Base-by-base conservation (phyloP, 35 echinoderm and acorn worm species). In the Ophiothrix spiculata region DNA sequence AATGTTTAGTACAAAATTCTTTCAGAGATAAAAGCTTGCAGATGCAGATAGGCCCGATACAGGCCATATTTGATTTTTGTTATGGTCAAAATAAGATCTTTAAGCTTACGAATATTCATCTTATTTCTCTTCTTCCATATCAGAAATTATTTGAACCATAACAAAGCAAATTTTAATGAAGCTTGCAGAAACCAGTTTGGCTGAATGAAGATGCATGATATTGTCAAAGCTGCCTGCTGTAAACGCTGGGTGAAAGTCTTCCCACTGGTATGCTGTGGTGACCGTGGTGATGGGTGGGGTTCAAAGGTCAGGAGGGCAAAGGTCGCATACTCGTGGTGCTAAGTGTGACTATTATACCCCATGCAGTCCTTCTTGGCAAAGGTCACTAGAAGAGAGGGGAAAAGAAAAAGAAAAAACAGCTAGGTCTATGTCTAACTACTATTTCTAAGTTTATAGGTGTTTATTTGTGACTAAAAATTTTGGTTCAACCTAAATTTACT, bases 251-350 rank as follows among this genome's bases (percentile, higher is more conserved):
- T 69, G 60, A 69, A 28, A 28, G 60, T 69, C 60, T 15, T 15
- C 60, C 60, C 60, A 69, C 60, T 69, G 60, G 8, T 4, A 28
- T 69, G 60, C 60, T 69, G 60, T 69, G 60, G 60, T n/a, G n/a
- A n/a, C n/a, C n/a, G n/a, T n/a, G n/a, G n/a, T 69, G 60, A 69
- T 69, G 60, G 60, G 60, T 69, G 60, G 60, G 60, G 60, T 69
- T 69, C 60, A 69, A 69, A 69, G 60, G 60, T 69, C 60, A 69
- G 19, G 60, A 69, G 60, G 60, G 60, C 60, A 69, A 69, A 69
- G 60, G 60, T 69, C 60, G 60, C 60, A 69, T 69, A 28, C 60
- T 28, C 60, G 60, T 69, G 60, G 60, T 69, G 60, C 60, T 69
- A 69, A 69, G 8, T 69, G 60, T 69, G 60, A 69, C 60, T 69